A percentile compares a stretch with the other conserved stretches of the same genome.
phyloP scores from a whole-genome alignment of 2,888 invertebrate species.

The Yponomeuta plumbellus region DNA sequence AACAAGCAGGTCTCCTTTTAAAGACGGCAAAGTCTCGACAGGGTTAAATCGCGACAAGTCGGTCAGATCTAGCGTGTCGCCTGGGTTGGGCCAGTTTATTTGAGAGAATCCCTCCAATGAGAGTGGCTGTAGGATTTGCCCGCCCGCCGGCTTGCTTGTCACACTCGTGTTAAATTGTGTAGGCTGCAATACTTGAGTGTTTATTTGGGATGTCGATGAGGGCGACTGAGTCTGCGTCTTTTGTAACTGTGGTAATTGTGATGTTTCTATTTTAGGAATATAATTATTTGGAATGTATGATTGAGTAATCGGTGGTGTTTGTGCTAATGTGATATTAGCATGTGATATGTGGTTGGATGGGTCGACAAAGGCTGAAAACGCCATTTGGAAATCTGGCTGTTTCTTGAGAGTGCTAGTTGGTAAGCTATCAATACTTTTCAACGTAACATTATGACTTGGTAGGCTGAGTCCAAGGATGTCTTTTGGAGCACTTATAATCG shows the following conservation, averaged over 20 bases:
- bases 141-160: slow-evolving; percentile 30
- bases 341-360: slow-evolving; percentile 8
- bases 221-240: background rate
- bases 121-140: slow-evolving; percentile 68
- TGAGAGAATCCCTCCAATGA: slow-evolving; percentile 70
- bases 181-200: slow-evolving; percentile 39
- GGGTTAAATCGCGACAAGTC: slow-evolving; percentile 70
- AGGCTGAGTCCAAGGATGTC: background rate
- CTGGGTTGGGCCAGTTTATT: slow-evolving; percentile 80
- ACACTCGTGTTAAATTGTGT: slow-evolving; percentile 29
- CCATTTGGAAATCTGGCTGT: background rate
- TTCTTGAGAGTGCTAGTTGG: background rate
- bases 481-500: background rate
- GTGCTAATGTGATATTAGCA: background rate
- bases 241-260: background rate
- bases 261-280: background rate
- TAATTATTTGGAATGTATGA: slow-evolving; percentile 11
- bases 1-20: slow-evolving; percentile 55
- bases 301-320: background rate
- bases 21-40: slow-evolving; percentile 61
- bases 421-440: slow-evolving; percentile 5
- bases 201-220: background rate
- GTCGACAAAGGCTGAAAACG: background rate
- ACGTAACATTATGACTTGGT: background rate
- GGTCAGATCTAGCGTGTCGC: slow-evolving; percentile 69